Conservation (phyloP, 2,797 vertebrate species). For the Xyrichtys novacula region DNA sequence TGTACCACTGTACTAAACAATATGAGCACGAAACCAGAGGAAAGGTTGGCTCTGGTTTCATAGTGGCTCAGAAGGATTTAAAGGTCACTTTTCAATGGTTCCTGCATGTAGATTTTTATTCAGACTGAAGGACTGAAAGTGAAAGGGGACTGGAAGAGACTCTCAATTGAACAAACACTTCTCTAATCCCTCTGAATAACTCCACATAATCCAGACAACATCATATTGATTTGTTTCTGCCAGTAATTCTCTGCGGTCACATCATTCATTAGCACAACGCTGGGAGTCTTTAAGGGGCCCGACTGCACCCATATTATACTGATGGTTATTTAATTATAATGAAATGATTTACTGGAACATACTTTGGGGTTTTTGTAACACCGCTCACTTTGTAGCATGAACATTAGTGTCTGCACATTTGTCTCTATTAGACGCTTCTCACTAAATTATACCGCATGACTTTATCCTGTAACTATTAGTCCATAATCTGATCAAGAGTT, state of each 20-base stretch:
- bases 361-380: too few relatives aligned
- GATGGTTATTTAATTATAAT: not conserved
- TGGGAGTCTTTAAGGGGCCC: not conserved
- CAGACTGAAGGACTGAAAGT: constrained; percentile 2
- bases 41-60: too few relatives aligned
- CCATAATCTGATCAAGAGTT: too few relatives aligned
- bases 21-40: too few relatives aligned
- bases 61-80: too few relatives aligned
- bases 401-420: too few relatives aligned
- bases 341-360: too few relatives aligned
- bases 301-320: not conserved
- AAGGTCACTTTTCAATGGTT: not conserved
- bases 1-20: too few relatives aligned
- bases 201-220: constrained; percentile 52
- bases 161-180: constrained; percentile 34
- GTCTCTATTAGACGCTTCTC: too few relatives aligned
- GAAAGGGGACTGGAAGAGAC: constrained; percentile 7
- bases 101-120: constrained; percentile 1
- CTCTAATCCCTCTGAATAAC: constrained; percentile 47
- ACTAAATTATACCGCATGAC: too few relatives aligned
- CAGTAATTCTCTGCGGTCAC: constrained; percentile 12
- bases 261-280: constrained; percentile 6
- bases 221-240: constrained; percentile 44
- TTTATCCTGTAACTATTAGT: too few relatives aligned
- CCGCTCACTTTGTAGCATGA: too few relatives aligned